Base-by-base conservation (phyloP, 2,113 vertebrate species). In the Atlantisia rogersi region DNA sequence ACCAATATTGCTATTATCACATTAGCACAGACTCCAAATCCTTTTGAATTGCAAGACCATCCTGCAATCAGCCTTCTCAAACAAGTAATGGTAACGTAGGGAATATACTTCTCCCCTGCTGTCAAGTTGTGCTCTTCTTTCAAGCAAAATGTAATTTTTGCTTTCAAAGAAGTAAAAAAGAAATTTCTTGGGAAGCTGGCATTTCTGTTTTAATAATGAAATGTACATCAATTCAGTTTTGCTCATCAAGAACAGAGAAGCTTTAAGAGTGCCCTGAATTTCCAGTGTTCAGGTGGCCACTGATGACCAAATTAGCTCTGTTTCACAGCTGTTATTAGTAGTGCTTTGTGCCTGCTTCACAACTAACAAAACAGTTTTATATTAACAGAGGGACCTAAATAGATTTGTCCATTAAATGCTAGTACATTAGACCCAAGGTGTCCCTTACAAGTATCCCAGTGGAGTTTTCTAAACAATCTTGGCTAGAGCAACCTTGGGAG, bases 381-480 rank as follows among this genome's bases (percentile, higher is more conserved):
- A 97, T 95, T 96, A 97, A 94, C 86, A 91, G 42, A 88, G 96
- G 90, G 93, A 96, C 87, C 86, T 90, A 93, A 96, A 96, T 93
- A 96, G 92, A 94, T 97, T 97, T 97, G 95, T 96, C 97, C 96
- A 97, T 97, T 96, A 97, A 97, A 96, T 1, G 8, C 84, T 86
- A 94, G 95, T 96, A 95, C 97, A 96, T 97, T 96, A 97, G 92
- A 96, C 94, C 94, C 93, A 96, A 96, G 93, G 95, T 95, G 94
- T 96, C 94, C 94, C 95, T 97, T 96, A 95, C 90, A 95, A 83
- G 75, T 90, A 78, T 95, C 96, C 97, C 95, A 92, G 46, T 68
- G 92, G 97, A 97, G 52, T 93, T 96, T 97, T 91, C 80, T 94
- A 95, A 96, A 96, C 82, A 97, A 68, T 96, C 89, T 90, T 95